These are phyloP conservation scores for Sebastes nivosus DNA, from an alignment of 2,797 vertebrate species.

Conservation along the genomic window DNA sequence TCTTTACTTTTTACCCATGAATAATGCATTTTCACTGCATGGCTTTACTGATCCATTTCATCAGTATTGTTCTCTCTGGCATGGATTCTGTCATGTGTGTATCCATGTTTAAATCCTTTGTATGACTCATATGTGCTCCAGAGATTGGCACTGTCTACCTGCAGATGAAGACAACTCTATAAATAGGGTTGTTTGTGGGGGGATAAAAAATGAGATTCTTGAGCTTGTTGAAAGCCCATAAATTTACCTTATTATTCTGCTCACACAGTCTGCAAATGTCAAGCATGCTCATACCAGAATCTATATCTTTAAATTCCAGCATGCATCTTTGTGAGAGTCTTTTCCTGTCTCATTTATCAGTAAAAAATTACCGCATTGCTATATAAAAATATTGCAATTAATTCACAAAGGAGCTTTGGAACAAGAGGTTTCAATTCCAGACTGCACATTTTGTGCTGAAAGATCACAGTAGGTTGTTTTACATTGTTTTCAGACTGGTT, in stretches of 20 bases:
- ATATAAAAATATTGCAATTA: conserved; percentile 35
- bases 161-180: conserved; percentile 54
- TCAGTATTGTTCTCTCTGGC: conserved; percentile 66
- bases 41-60: conserved; percentile 71
- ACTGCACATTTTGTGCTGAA: background rate
- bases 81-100: conserved; percentile 57
- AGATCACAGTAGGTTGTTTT: conserved; percentile 17
- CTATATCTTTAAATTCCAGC: conserved; percentile 25
- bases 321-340: background rate
- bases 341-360: conserved; percentile 30
- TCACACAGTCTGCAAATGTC: conserved; percentile 60
- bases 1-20: conserved; percentile 72
- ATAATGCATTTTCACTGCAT: conserved; percentile 71
- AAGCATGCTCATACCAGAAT: conserved; percentile 33
- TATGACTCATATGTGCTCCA: conserved; percentile 54
- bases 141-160: conserved; percentile 57
- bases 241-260: conserved; percentile 52
- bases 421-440: background rate
- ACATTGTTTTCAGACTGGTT: conserved; percentile 23
- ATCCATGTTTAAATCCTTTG: conserved; percentile 56
- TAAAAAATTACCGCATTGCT: conserved; percentile 15
- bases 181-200: conserved; percentile 51
- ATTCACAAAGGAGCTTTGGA: conserved; percentile 8
- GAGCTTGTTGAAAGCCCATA: conserved; percentile 25
- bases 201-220: conserved; percentile 29